Evolutionary conservation across 2,888 invertebrate genomes (phyloP).

Genomic region (Anoplius nigerrimus): DNA sequence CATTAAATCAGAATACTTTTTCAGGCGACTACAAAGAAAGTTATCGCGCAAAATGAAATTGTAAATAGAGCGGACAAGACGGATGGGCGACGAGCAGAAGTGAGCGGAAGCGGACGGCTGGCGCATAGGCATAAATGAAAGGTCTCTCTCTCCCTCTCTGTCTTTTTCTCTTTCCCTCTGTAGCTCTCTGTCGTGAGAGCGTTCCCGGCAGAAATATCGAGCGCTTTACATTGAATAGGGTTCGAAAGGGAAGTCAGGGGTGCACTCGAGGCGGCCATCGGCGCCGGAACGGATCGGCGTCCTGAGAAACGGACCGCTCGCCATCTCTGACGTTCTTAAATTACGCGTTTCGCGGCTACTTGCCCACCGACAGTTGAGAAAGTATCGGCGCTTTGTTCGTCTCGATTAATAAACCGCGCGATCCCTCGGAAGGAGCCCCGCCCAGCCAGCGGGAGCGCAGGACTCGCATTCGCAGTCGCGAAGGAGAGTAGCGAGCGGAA

Average conservation of each 20-base stretch:
- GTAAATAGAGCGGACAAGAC: too few relatives aligned
- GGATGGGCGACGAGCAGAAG: too few relatives aligned
- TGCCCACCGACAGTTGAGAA: conserved; percentile 28
- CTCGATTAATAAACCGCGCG: conserved; percentile 40
- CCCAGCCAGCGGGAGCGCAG: conserved; percentile 4
- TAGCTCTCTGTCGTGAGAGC: background rate
- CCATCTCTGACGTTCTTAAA: conserved; percentile 22
- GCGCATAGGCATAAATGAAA: too few relatives aligned
- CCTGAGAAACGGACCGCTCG: conserved; percentile 9
- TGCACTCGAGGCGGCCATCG: conserved; percentile 2
- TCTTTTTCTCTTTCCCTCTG: too few relatives aligned
- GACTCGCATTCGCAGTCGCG: background rate
- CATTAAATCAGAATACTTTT: too few relatives aligned
- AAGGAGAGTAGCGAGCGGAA: background rate
- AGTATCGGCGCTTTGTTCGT: conserved; percentile 22
- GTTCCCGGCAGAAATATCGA: background rate
- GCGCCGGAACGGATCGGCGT: conserved; percentile 1
- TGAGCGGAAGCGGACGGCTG: too few relatives aligned
- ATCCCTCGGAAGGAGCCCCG: conserved; percentile 20
- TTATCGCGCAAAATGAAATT: too few relatives aligned
- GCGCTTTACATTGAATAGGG: background rate
- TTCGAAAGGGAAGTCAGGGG: background rate
- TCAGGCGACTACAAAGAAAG: too few relatives aligned
- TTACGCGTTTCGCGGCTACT: conserved; percentile 38
- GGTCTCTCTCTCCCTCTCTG: background rate